Evolutionary conservation across 2,888 invertebrate genomes (phyloP).

Genomic region (Oligia latruncula): DNA sequence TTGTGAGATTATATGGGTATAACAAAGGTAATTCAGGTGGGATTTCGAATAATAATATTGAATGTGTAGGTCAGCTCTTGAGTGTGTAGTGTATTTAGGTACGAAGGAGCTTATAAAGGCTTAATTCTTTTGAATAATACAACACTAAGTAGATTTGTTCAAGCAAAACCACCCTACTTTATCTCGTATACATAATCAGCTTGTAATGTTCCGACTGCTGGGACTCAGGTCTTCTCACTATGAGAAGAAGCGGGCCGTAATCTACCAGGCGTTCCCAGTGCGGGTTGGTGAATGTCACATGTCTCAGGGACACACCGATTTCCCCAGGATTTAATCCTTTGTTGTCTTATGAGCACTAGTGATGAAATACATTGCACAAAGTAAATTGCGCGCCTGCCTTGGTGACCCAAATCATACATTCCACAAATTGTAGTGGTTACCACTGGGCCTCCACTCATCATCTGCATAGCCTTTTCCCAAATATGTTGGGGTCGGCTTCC

Average conservation of each 20-base stretch:
- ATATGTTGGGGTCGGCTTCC: too few relatives aligned
- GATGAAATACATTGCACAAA: neutral
- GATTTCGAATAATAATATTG: conserved; percentile 62
- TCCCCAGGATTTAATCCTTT: neutral
- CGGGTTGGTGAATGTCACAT: neutral
- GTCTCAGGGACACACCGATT: neutral
- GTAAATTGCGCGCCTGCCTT: neutral
- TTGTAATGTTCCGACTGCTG: neutral
- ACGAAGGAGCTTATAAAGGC: neutral
- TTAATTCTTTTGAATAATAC: neutral
- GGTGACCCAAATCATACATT: neutral
- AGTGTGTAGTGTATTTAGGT: neutral
- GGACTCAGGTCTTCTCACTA: neutral
- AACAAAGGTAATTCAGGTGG: conserved; percentile 50
- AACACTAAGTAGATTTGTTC: neutral
- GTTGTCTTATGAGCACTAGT: neutral
- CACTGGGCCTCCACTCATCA: neutral
- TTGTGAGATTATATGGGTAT: conserved; percentile 58
- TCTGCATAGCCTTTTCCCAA: too few relatives aligned
- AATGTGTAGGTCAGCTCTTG: conserved; percentile 32
- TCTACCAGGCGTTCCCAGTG: neutral
- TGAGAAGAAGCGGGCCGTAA: neutral
- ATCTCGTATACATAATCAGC: neutral
- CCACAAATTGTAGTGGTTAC: neutral
- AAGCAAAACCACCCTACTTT: neutral